These are phyloP conservation scores for Anodontia alba DNA, from an alignment of 2,888 invertebrate genomes.

Conservation along the genomic window DNA sequence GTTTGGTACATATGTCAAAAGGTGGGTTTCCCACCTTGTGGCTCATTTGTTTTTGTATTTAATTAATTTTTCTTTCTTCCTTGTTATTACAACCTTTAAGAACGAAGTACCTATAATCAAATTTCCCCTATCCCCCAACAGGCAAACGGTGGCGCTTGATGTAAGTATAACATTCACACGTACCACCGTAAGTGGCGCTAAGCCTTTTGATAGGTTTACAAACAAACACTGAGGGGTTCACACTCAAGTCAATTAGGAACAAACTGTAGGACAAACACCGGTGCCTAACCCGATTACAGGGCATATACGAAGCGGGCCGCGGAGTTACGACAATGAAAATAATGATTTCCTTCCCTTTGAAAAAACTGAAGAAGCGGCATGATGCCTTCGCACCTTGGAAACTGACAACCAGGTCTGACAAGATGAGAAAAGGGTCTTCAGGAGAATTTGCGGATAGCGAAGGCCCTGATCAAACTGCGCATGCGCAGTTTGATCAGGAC, in stretches of 20 bases:
- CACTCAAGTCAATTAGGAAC: conserved; percentile 4
- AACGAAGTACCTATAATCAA: too few relatives aligned
- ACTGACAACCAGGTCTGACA: background rate
- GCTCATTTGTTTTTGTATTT: too few relatives aligned
- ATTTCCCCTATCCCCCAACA: too few relatives aligned
- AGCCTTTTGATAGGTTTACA: background rate
- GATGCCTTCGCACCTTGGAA: background rate
- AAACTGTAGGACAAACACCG: background rate
- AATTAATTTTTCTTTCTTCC: too few relatives aligned
- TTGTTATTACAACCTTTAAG: too few relatives aligned
- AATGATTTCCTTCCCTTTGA: conserved; percentile 6
- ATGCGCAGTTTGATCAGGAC: too few relatives aligned
- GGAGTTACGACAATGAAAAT: conserved; percentile 5
- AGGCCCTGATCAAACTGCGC: too few relatives aligned
- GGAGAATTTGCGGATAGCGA: too few relatives aligned
- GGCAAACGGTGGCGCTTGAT: background rate
- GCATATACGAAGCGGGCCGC: background rate
- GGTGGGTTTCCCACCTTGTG: too few relatives aligned
- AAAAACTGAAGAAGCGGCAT: background rate
- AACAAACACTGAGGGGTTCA: conserved; percentile 8
- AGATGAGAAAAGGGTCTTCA: too few relatives aligned
- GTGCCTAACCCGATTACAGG: conserved; percentile 10
- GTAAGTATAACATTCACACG: conserved; percentile 8
- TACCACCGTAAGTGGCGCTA: background rate
- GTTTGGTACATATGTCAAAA: too few relatives aligned